Evolutionary conservation across 2,113 vertebrate species (phyloP).

Genomic region (Xyrauchen texanus): DNA sequence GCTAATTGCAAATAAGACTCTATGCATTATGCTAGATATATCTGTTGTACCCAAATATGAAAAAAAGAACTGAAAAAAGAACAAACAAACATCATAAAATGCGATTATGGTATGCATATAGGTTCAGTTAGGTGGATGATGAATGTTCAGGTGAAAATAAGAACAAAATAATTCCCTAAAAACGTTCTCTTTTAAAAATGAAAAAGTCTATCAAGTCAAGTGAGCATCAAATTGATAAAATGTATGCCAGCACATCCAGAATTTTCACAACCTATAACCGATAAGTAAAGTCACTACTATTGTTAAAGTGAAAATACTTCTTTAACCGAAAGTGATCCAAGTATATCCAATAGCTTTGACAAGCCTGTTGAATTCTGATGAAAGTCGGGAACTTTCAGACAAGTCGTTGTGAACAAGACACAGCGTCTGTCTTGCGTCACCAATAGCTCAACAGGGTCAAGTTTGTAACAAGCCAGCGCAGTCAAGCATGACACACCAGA

Average conservation of each 20-base stretch:
- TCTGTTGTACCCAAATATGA: no score
- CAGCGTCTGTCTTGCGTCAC: constrained; percentile 55
- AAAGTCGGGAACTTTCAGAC: constrained; percentile 25
- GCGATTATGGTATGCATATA: no score
- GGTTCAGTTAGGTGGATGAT: no score
- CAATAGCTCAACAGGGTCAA: constrained; percentile 53
- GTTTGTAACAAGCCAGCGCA: constrained; percentile 66
- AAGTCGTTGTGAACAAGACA: constrained; percentile 28
- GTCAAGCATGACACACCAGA: constrained; percentile 62
- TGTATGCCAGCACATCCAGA: constrained; percentile 21
- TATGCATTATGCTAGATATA: no score
- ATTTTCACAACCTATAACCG: constrained; percentile 12
- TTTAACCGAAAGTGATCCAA: constrained; percentile 3
- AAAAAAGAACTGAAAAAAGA: no score
- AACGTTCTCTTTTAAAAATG: no score
- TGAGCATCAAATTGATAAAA: neutral
- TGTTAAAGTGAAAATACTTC: neutral
- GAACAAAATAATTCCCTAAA: no score
- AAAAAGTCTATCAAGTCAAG: constrained; percentile 15
- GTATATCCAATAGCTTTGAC: no score
- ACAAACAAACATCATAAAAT: no score
- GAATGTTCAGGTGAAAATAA: no score
- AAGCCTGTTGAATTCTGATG: constrained; percentile 13
- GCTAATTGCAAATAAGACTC: no score
- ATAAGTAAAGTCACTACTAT: neutral